Base-by-base conservation (phyloP, 2,888 invertebrate genomes). In the Odiellus spinosus region DNA sequence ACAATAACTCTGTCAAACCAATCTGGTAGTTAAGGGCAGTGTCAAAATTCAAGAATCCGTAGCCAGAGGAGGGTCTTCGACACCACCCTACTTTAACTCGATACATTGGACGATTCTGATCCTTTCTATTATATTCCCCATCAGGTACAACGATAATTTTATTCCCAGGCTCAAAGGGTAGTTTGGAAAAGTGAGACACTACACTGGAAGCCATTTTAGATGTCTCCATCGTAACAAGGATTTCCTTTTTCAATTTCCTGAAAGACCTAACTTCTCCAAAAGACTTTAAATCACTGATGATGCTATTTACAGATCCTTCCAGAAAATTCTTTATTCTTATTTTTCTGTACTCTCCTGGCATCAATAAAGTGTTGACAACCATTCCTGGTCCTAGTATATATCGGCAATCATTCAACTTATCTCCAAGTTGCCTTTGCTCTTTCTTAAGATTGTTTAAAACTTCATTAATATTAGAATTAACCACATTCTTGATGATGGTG, bases 11-110 rank as follows among this genome's bases (percentile, higher is more conserved):
- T 6, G 4, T 3, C 4, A 12, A 4, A 11, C 6, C 12, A 36
- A n/a, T 15, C 14, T 6, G 4, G 12, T 15, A 18, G 20, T 10
- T 10, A 6, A 17, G 12, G 18, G n/a, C 2, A 3, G 47, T 32
- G 5, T 47, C 38, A 36, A 46, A 19, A 26, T 41, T 46, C 11
- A 48, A n/a, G 44, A 42, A 52, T 5, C 45, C 49, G 11, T 17
- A 14, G 1, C 52, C 52, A n/a, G 44, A 44, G 20, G 50, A 50
- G 19, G 33, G 33, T 42, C 52, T 40, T 14, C 52, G 40, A 8
- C 43, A 12, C 46, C 47, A 45, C 18, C 35, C 20, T 2, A 50
- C 36, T 11, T 12, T 36, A 12, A 17, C 17, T 36, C 17, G 14
- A 36, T 17, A 36, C 36, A 36, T 36, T 4, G 26, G 26, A 6